Percentiles rank a stretch among this genome's conserved stretches.
Conservation (phyloP, 2,888 invertebrate species). For the Apodemia mormo region DNA sequence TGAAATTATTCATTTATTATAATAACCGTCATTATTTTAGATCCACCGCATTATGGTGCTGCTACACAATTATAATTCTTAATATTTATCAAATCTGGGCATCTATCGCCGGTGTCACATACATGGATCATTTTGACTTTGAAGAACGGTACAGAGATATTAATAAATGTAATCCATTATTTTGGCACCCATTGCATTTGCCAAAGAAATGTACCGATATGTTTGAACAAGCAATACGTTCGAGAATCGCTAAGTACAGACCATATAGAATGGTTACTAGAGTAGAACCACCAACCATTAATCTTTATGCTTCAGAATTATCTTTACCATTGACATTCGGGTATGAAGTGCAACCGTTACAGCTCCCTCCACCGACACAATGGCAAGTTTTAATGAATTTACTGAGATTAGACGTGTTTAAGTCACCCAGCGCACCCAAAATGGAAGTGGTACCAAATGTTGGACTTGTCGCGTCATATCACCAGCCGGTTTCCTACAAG, state of each 20-base stretch:
- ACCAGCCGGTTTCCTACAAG: constrained; percentile 59
- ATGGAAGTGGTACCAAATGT: constrained; percentile 52
- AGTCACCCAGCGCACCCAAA: constrained; percentile 51
- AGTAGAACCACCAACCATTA: constrained; percentile 25
- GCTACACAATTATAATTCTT: not conserved
- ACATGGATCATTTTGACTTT: constrained; percentile 64
- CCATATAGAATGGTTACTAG: constrained; percentile 47
- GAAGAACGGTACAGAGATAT: constrained; percentile 57
- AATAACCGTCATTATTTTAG: not conserved
- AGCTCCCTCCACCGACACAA: constrained; percentile 36
- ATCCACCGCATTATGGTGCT: not conserved
- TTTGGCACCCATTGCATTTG: constrained; percentile 69
- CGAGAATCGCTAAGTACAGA: constrained; percentile 41
- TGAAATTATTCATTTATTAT: no score
- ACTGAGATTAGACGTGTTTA: constrained; percentile 51
- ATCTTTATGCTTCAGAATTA: constrained; percentile 6
- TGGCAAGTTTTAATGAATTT: constrained; percentile 54
- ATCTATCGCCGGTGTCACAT: constrained; percentile 66
- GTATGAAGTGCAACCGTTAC: not conserved
- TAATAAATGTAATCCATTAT: constrained; percentile 64
- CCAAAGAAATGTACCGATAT: constrained; percentile 59
- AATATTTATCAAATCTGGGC: constrained; percentile 29
- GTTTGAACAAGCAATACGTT: constrained; percentile 55
- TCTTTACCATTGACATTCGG: constrained; percentile 10
- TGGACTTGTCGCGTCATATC: constrained; percentile 59